Conservation (phyloP, 2,888 invertebrate species). For the Kuschelorhynchus macadamiae region DNA sequence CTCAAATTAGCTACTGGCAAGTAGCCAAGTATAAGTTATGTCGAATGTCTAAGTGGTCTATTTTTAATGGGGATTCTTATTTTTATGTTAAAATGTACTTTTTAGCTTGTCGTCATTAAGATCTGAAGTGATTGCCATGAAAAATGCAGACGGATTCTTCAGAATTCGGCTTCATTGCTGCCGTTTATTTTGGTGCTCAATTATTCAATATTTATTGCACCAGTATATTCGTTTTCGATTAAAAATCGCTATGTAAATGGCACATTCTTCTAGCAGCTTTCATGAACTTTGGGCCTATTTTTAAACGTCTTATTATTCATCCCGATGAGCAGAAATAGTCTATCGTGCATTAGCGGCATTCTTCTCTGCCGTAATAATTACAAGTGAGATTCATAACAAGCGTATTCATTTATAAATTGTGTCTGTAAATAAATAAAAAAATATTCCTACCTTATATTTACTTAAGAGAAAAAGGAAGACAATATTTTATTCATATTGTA, state of each 20-base stretch:
- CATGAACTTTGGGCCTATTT: constrained; percentile 50
- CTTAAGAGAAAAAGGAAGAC: too few species aligned
- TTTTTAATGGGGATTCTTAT: constrained; percentile 69
- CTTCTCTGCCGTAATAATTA: constrained; percentile 50
- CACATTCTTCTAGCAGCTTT: constrained; percentile 48
- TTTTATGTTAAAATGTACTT: constrained; percentile 58
- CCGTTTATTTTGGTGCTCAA: constrained; percentile 44
- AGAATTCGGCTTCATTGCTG: constrained; percentile 28
- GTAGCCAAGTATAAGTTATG: constrained; percentile 68
- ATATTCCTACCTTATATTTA: too few species aligned
- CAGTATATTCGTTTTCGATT: constrained; percentile 51
- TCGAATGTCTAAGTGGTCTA: constrained; percentile 69
- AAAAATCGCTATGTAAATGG: constrained; percentile 48
- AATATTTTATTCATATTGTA: too few species aligned
- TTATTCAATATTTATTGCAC: constrained; percentile 52
- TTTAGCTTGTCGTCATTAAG: constrained; percentile 56
- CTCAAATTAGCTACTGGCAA: constrained; percentile 69
- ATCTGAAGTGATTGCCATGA: constrained; percentile 50
- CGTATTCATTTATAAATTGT: constrained; percentile 30
- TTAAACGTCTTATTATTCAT: constrained; percentile 51
- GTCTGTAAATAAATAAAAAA: not conserved
- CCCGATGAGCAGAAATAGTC: constrained; percentile 49
- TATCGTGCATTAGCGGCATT: constrained; percentile 44
- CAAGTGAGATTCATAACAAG: constrained; percentile 43
- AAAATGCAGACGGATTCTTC: constrained; percentile 55